Evolutionary conservation across 2,888 invertebrate genomes (phyloP).

Genomic region (Julus scandinavius): DNA sequence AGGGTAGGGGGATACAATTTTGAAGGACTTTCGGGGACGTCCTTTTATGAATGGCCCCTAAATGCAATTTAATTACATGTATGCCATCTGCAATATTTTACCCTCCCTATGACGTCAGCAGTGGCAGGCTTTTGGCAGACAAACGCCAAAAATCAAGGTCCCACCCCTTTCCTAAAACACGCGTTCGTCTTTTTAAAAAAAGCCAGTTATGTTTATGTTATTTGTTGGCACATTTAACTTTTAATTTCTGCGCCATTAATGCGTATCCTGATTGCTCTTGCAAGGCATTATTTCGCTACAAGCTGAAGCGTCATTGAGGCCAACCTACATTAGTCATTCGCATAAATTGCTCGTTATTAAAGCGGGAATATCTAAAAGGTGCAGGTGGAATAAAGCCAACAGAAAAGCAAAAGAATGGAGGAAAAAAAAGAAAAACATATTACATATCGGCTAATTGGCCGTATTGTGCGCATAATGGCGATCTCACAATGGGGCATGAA

Average conservation of each 20-base stretch:
- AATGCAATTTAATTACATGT: too few relatives aligned
- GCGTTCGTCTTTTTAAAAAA: constrained; percentile 9
- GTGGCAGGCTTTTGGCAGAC: neutral
- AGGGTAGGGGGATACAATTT: too few relatives aligned
- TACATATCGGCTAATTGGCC: neutral
- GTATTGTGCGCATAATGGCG: constrained; percentile 7
- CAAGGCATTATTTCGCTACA: neutral
- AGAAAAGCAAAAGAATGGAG: neutral
- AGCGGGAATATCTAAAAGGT: constrained; percentile 24
- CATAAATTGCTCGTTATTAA: neutral
- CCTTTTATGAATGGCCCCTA: too few relatives aligned
- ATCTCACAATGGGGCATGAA: neutral
- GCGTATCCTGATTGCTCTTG: constrained; percentile 1
- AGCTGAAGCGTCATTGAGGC: neutral
- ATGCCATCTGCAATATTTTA: too few relatives aligned
- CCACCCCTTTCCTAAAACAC: neutral
- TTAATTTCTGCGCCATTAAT: constrained; percentile 17
- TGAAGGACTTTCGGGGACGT: too few relatives aligned
- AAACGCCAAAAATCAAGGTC: neutral
- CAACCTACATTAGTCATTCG: neutral
- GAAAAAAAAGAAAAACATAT: neutral
- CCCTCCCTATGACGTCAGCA: too few relatives aligned
- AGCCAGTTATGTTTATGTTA: neutral
- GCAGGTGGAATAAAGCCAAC: constrained; percentile 16
- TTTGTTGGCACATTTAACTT: constrained; percentile 6